A percentile compares a stretch with the other conserved stretches of the same genome.
Conservation (phyloP, 2,888 invertebrate genomes). For the Zaprionus obscuricornis region DNA sequence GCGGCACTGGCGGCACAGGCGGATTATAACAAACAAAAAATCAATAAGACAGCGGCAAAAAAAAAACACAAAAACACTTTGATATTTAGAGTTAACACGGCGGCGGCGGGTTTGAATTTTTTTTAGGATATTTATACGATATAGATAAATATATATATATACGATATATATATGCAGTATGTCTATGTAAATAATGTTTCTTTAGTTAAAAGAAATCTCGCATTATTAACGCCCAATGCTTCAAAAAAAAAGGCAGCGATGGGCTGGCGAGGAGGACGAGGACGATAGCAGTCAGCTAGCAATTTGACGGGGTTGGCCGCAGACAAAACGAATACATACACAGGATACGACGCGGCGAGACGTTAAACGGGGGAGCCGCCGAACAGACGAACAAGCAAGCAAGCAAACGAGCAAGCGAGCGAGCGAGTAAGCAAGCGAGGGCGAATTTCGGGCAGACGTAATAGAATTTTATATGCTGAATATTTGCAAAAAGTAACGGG, state of each 20-base stretch:
- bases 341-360: constrained; percentile 40
- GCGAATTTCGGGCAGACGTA: constrained; percentile 17
- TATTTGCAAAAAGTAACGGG: no score
- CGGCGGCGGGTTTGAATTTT: constrained; percentile 42
- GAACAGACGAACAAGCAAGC: constrained; percentile 2
- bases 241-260: constrained; percentile 34
- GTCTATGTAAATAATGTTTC: constrained; percentile 15
- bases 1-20: not conserved
- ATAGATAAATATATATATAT: constrained; percentile 11
- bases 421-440: no score
- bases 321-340: constrained; percentile 74
- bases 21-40: constrained; percentile 42
- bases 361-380: no score
- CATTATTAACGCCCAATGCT: constrained; percentile 54
- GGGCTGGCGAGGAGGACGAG: constrained; percentile 17
- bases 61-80: constrained; percentile 39
- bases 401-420: no score
- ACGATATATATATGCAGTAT: constrained; percentile 19
- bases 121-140: constrained; percentile 29
- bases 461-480: no score
- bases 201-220: constrained; percentile 28
- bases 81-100: constrained; percentile 31
- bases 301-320: constrained; percentile 57
- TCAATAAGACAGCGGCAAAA: constrained; percentile 51
- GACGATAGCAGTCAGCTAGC: constrained; percentile 3